A percentile compares a stretch with the other conserved stretches of the same genome.
Evolutionary conservation across 2,888 invertebrate species (phyloP).

Genomic region (Eucera pruinosa): DNA sequence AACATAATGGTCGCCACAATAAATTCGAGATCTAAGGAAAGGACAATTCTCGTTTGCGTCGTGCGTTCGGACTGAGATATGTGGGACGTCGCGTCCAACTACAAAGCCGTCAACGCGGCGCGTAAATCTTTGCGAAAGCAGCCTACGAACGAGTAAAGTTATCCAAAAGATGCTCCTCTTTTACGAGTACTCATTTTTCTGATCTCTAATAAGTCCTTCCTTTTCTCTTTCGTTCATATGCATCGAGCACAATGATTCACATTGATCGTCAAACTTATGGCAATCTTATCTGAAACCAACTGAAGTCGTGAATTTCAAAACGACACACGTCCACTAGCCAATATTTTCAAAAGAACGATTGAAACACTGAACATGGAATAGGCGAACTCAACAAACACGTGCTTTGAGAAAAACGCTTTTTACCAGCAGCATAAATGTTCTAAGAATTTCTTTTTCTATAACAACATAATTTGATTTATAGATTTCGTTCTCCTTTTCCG

Average conservation of each 20-base stretch:
- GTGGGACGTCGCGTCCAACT: constrained; percentile 71
- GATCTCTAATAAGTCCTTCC: constrained; percentile 30
- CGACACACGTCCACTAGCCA: no score
- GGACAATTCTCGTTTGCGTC: constrained; percentile 68
- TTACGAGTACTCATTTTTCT: constrained; percentile 30
- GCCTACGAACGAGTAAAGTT: constrained; percentile 44
- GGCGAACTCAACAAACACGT: no score
- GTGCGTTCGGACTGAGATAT: constrained; percentile 66
- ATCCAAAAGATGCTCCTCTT: constrained; percentile 41
- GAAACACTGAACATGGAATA: no score
- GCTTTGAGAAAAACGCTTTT: no score
- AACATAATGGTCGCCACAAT: constrained; percentile 69
- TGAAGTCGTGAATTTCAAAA: no score
- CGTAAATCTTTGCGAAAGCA: constrained; percentile 75
- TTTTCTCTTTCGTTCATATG: neutral
- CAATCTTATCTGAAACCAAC: no score
- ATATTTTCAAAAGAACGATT: no score
- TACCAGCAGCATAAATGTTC: no score
- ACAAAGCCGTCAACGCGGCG: constrained; percentile 78
- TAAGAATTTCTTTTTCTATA: no score
- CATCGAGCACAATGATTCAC: neutral
- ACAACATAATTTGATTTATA: no score
- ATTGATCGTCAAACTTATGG: neutral
- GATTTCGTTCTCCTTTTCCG: no score
- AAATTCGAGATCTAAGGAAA: constrained; percentile 77